Conservation (phyloP, 2,888 invertebrate species). For the Labia minor region DNA sequence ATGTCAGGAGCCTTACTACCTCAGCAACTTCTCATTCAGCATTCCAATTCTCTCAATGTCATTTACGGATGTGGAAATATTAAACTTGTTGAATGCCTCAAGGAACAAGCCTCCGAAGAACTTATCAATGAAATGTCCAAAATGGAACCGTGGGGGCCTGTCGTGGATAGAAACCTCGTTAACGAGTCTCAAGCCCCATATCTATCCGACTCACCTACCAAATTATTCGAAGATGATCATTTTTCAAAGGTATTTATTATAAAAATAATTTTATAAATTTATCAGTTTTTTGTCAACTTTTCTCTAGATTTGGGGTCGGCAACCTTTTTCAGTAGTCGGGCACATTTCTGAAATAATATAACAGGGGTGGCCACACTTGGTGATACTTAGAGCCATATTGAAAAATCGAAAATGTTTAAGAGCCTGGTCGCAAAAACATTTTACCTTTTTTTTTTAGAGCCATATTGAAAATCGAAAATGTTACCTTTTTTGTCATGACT, state of each 20-base stretch:
- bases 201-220: slow-evolving; percentile 50
- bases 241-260: slow-evolving; percentile 24
- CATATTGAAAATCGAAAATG: too few species aligned
- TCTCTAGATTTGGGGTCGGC: too few species aligned
- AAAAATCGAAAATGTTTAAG: too few species aligned
- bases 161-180: slow-evolving; percentile 58
- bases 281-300: too few species aligned
- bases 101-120: slow-evolving; percentile 47
- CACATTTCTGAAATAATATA: too few species aligned
- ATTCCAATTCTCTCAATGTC: not conserved
- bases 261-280: too few species aligned
- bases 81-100: slow-evolving; percentile 56
- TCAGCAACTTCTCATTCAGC: not conserved
- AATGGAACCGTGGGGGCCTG: slow-evolving; percentile 58
- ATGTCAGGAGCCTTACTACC: slow-evolving; percentile 45
- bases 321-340: too few species aligned
- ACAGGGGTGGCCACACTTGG: too few species aligned
- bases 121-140: slow-evolving; percentile 43
- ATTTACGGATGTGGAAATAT: slow-evolving; percentile 51
- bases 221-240: slow-evolving; percentile 26
- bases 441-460: too few species aligned
- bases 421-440: too few species aligned
- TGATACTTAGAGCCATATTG: too few species aligned
- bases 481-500: too few species aligned
- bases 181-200: slow-evolving; percentile 51